phyloP scores from a whole-genome alignment of 2,113 vertebrate species.

The Theropithecus gelada region DNA sequence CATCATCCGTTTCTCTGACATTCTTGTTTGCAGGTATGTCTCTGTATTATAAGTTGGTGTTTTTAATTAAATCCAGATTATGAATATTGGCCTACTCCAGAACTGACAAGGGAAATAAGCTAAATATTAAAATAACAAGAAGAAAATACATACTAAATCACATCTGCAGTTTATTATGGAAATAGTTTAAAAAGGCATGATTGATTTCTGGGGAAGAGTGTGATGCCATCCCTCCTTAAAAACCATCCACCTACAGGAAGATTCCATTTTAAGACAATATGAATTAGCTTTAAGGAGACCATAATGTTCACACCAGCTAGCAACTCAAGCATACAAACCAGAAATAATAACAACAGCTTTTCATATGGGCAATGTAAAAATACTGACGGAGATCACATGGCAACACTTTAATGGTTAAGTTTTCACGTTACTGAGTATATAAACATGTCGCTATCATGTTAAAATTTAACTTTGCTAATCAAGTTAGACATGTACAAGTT shows the following conservation, averaged over 20 bases:
- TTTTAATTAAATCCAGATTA: slow-evolving; percentile 56
- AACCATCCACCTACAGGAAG: neutral
- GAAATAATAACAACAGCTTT: neutral
- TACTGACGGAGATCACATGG: neutral
- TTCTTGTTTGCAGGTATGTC: neutral
- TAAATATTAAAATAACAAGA: slow-evolving; percentile 49
- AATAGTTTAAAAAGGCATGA: neutral
- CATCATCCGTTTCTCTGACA: neutral
- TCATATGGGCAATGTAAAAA: neutral
- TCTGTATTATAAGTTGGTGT: neutral
- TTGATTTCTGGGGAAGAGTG: neutral
- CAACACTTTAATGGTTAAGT: neutral
- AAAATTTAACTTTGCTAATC: slow-evolving; percentile 27
- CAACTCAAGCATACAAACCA: neutral
- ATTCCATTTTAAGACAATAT: slow-evolving; percentile 11
- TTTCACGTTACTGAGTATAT: neutral
- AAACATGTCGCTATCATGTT: neutral
- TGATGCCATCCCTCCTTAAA: neutral
- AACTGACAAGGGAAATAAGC: slow-evolving; percentile 49
- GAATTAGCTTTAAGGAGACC: slow-evolving; percentile 33
- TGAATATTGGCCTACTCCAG: neutral
- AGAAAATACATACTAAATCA: neutral
- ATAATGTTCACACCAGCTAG: neutral
- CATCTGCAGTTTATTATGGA: neutral
- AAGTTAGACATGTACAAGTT: neutral